Evolutionary conservation across 2,113 vertebrate genomes (phyloP), one percentile per base, ranked within the genome.

Genomic region (Myiozetetes cayanensis): DNA sequence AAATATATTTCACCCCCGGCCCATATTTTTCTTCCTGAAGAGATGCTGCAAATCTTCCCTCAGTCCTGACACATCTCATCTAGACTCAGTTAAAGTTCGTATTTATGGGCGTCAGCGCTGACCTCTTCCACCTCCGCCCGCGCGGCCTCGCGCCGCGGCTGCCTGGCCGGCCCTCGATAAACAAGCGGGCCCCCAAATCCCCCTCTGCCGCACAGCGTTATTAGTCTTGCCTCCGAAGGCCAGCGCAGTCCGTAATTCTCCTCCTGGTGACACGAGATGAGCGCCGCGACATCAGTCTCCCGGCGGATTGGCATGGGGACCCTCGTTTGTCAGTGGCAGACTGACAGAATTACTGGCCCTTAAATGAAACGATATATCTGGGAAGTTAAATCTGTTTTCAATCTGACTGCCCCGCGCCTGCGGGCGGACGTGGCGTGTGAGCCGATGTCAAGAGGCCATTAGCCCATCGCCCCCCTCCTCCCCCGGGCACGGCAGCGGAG

Each of bases 301-400:
- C 77, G 24, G 96, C 89, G 84, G 96, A 96, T 94, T 95, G 96
- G 96, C 97, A 94, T 96, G 87, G 91, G 88, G 92, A 96, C 96
- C 95, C 96, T 97, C 98, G 97, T 98, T 97, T 96, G 96, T 98
- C 98, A 98, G 96, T 95, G 93, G 53, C 52, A 92, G 96, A 96
- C 95, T 98, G 98, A 98, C 98, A 98, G 98, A 98, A 97, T 98
- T 97, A 98, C 97, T 97, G 96, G 98, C 95, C 91, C 91, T 97
- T 96, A 97, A 98, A 98, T 98, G 96, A 97, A 98, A 98, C 98
- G 84, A 97, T 98, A 98, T 98, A 98, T 98, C 98, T 98, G 96
- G 96, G 97, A 97, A 94, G 96, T 97, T 97, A 97, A 98, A 97
- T 98, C 96, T 96, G 89, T 96, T 94, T 96, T 95, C 96, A 94